These are phyloP conservation scores for Semotilus atromaculatus DNA, from an alignment of 2,797 vertebrate genomes.

Conservation along the genomic window DNA sequence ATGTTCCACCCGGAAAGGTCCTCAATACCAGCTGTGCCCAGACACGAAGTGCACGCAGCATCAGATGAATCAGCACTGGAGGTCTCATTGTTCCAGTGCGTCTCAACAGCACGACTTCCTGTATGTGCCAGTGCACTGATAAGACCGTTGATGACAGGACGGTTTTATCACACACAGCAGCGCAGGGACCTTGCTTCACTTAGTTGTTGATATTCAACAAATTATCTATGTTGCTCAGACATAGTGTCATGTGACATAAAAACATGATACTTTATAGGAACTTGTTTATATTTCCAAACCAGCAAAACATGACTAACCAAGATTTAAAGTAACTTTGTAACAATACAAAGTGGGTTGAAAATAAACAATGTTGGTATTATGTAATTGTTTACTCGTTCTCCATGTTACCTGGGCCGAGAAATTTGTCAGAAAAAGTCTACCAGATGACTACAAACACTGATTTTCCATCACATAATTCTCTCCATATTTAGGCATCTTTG, in stretches of 20 bases:
- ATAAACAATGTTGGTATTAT: neutral
- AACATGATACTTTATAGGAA: neutral
- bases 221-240: neutral
- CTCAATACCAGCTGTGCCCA: neutral
- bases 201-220: neutral
- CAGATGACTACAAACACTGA: neutral
- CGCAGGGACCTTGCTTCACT: neutral
- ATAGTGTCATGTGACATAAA: neutral
- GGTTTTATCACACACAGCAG: conserved; percentile 65
- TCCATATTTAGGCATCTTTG: neutral
- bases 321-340: neutral
- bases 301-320: neutral
- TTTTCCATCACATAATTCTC: neutral
- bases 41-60: conserved; percentile 7
- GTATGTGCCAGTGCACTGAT: conserved; percentile 60
- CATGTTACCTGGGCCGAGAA: neutral
- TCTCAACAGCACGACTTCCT: conserved; percentile 67
- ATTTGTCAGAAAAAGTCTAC: neutral
- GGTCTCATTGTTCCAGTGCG: conserved; percentile 16
- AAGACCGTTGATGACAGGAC: conserved; percentile 59
- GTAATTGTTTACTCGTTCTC: neutral
- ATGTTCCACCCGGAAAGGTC: neutral
- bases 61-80: conserved; percentile 22
- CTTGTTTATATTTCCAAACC: neutral
- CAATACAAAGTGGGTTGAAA: too few species aligned